phyloP scores from a whole-genome alignment of 2,888 invertebrate species.

The Polyommatus iphigenia region DNA sequence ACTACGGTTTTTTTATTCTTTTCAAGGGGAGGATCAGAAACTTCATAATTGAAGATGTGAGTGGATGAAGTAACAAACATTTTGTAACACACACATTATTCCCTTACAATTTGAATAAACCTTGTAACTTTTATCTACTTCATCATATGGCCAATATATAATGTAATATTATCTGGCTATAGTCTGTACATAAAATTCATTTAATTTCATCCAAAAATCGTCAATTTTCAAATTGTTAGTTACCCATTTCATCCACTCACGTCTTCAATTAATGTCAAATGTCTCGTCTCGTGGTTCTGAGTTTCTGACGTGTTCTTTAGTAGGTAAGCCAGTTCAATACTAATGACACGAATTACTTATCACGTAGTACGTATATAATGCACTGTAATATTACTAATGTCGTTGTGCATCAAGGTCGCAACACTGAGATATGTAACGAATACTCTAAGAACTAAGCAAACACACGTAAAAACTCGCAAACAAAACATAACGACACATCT shows the following conservation, averaged over 20 bases:
- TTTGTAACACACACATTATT: too few relatives aligned
- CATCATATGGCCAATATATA: too few relatives aligned
- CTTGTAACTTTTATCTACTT: too few relatives aligned
- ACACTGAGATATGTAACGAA: background rate
- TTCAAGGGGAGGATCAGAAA: too few relatives aligned
- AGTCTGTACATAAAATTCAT: too few relatives aligned
- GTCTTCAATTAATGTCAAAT: background rate
- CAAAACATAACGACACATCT: constrained; percentile 24
- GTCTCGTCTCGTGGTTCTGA: background rate
- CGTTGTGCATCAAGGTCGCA: constrained; percentile 6
- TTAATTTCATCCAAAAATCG: too few relatives aligned
- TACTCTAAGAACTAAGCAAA: constrained; percentile 14
- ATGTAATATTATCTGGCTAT: too few relatives aligned
- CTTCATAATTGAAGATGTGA: too few relatives aligned
- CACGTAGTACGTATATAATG: background rate
- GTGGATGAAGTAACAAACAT: too few relatives aligned
- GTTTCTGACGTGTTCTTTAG: background rate
- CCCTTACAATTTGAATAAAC: too few relatives aligned
- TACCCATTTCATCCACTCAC: too few relatives aligned
- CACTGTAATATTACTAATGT: background rate
- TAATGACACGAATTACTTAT: background rate
- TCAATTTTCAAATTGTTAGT: too few relatives aligned
- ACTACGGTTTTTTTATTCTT: background rate
- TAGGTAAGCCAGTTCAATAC: background rate
- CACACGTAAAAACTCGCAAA: constrained; percentile 23